Evolutionary conservation across 2,888 invertebrate genomes (phyloP), one percentile per base, ranked within the genome.

Genomic region (Eristalis intricaria): DNA sequence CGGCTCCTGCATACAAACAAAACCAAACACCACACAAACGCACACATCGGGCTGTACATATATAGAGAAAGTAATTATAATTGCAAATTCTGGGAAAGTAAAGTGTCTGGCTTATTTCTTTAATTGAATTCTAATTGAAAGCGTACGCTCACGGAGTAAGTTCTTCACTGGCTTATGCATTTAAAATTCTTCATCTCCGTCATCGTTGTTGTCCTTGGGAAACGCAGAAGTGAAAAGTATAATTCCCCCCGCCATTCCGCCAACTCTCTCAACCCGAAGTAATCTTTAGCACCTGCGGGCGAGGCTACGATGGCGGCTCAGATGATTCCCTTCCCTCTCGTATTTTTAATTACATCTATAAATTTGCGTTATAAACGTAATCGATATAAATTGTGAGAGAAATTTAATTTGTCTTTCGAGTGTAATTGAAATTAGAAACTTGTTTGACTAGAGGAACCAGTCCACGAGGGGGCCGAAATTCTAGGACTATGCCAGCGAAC

Each of bases 41-140:
- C 50, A 26, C 69, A 61, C 60, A 38, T 40, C 19, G 32, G 23
- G 4, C n/a, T n/a, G 23, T 4, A 70, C 76, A 43, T 22, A n/a
- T n/a, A n/a, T n/a, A n/a, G n/a, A n/a, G 65, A 38, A 65, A 76
- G 74, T 81, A 82, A 82, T 82, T 82, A 82, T 83, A 83, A 77
- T 83, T 83, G 77, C 83, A 83, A 83, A 83, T 76, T 83, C 83
- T 71, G 56, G 35, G 38, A 71, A 32, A 71, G 71, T 71, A 68
- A 77, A 83, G 83, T 77, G 73, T 83, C 77, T 77, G 77, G 83
- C 77, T 83, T 83, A 83, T 83, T 76, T 77, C 77, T 83, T 83
- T 83, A 83, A 83, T 83, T 83, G 83, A 76, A 76, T 76, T 77
- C 73, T 83, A 83, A 83, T 83, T 83, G 83, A 83, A 83, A 83